Evolutionary conservation across 2,888 invertebrate genomes (phyloP), one percentile per base, ranked within the genome.

Genomic region (Macrophya alboannulata): DNA sequence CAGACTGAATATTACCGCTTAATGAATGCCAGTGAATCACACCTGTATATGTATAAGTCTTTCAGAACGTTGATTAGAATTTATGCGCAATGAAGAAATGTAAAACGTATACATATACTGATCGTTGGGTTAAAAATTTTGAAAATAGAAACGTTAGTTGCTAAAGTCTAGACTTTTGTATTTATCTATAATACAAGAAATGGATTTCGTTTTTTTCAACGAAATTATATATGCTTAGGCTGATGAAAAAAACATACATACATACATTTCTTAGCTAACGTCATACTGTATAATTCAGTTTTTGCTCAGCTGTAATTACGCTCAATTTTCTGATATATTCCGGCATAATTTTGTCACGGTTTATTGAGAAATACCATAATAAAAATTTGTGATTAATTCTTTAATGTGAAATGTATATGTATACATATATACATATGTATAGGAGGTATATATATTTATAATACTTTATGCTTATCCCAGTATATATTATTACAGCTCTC

Each of bases 301-400:
- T 48, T 83, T 71, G 68, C 83, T 83, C 48, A 83, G 83, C 68
- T 83, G 83, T 83, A 71, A 83, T 68, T 68, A 59, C 83, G 83
- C 83, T 83, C 83, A 83, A 83, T 83, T 83, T 71, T 83, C 55
- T 55, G 8, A 51, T 77, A 81, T 62, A 81, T 81, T 81, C 43
- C n/a, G 62, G 62, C 62, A 59, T 62, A 62, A 62, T 62, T 59
- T 81, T 43, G 62, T 62, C 43, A 62, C 43, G 37, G 31, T 62
- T 62, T 59, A 62, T 15, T 43, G 17, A 37, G 31, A n/a, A 59
- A 43, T 81, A 81, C 81, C 21, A 62, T 40, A 37, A 21, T 76
- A 1, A 12, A 59, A 77, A 55, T 25, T 12, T 77, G 55, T 77
- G 55, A 77, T 51, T 55, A 51, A 59, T 79, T 59, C 37, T 59